Percentiles rank a stretch among this genome's conserved stretches.
Evolutionary conservation across 2,888 invertebrate species (phyloP).

Genomic region (Drosophila stalkeri): DNA sequence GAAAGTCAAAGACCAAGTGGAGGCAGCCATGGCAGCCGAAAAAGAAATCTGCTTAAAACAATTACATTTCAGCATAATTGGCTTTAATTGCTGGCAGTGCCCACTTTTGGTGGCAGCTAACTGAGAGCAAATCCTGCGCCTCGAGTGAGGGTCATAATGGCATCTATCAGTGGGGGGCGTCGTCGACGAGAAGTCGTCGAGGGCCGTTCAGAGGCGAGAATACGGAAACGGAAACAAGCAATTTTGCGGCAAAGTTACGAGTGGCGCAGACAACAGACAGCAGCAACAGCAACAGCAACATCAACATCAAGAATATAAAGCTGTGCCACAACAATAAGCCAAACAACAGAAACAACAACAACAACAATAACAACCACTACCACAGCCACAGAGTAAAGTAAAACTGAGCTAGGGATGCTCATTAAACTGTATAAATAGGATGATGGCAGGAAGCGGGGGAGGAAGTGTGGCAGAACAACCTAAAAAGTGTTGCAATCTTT

Average conservation of each 20-base stretch:
- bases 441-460: background rate
- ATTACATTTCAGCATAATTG: constrained; percentile 84
- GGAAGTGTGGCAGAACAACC: background rate
- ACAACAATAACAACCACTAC: constrained; percentile 2
- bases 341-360: constrained; percentile 36
- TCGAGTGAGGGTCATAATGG: constrained; percentile 80
- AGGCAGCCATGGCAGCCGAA: constrained; percentile 28
- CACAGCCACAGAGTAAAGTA: constrained; percentile 34
- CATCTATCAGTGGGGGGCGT: constrained; percentile 79
- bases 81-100: constrained; percentile 81
- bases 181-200: constrained; percentile 48
- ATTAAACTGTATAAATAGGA: constrained; percentile 39
- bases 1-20: constrained; percentile 32
- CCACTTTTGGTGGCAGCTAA: constrained; percentile 48
- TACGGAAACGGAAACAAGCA: constrained; percentile 84
- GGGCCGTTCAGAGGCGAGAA: constrained; percentile 55
- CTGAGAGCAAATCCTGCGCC: constrained; percentile 62
- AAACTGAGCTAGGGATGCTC: constrained; percentile 48
- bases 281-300: constrained; percentile 18
- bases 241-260: constrained; percentile 82
- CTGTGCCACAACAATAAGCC: constrained; percentile 61
- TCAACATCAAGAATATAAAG: constrained; percentile 51
- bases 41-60: constrained; percentile 76
- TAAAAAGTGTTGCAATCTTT: constrained; percentile 43
- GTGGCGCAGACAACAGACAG: constrained; percentile 66